A percentile compares a stretch with the other conserved stretches of the same genome.
phyloP scores from a whole-genome alignment of 2,888 invertebrate genomes.

The Spodoptera exigua region DNA sequence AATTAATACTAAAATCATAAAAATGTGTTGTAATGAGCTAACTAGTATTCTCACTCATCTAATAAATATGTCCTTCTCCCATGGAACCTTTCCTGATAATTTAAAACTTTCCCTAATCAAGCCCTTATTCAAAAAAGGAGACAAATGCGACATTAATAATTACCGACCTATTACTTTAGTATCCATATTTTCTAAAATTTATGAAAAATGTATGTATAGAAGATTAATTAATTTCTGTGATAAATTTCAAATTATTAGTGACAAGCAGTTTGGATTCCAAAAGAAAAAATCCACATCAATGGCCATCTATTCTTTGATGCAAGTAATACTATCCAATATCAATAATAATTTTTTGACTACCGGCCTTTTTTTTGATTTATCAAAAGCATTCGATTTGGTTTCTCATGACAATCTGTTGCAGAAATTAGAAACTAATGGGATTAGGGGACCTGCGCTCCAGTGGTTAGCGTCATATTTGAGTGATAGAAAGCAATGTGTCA shows the following conservation, averaged over 20 bases:
- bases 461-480: slow-evolving; percentile 2
- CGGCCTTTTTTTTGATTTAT: slow-evolving; percentile 8
- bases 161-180: no score
- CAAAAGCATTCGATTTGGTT: slow-evolving; percentile 1
- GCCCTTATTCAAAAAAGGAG: slow-evolving; percentile 10
- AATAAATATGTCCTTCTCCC: neutral
- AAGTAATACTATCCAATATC: neutral
- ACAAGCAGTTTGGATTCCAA: neutral
- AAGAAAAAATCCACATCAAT: neutral
- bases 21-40: neutral
- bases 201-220: neutral
- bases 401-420: slow-evolving; percentile 1
- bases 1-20: no score
- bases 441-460: slow-evolving; percentile 1
- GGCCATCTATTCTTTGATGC: neutral
- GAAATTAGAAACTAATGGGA: neutral
- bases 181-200: no score
- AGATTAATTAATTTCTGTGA: neutral
- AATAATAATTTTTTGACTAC: neutral
- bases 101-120: slow-evolving; percentile 1
- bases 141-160: slow-evolving; percentile 3
- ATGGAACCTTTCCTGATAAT: neutral
- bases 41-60: neutral
- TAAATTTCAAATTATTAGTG: neutral
- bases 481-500: slow-evolving; percentile 1